Evolutionary conservation across 1,140 invertebrate genomes (phyloP).

Genomic region (Leptinotarsa undecemlineata): DNA sequence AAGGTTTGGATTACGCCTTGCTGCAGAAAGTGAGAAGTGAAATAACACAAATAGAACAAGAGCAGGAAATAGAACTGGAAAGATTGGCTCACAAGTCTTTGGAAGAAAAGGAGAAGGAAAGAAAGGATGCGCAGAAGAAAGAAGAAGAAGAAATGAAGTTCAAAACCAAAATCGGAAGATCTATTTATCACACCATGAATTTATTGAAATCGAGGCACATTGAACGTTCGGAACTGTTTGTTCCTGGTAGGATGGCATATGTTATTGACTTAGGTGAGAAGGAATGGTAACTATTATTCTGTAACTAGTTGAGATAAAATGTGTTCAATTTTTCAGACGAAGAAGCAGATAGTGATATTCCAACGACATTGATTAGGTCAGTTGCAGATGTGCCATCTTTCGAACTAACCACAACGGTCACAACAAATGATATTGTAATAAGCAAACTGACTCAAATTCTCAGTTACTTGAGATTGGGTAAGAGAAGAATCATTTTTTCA

Average conservation of each 20-base stretch:
- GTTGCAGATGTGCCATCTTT: conserved; percentile 90
- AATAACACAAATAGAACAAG: conserved; percentile 77
- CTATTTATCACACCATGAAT: conserved; percentile 72
- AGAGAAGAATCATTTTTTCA: conserved; percentile 8
- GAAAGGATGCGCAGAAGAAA: conserved; percentile 64
- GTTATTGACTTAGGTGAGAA: conserved; percentile 82
- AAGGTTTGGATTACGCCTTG: conserved; percentile 99
- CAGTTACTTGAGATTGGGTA: conserved; percentile 85
- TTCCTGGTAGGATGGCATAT: conserved; percentile 96
- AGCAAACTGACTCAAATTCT: conserved; percentile 97
- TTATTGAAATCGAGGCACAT: conserved; percentile 70
- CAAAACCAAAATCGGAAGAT: conserved; percentile 76
- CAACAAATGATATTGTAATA: conserved; percentile 94
- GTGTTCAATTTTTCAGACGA: conserved; percentile 66
- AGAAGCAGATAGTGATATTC: conserved; percentile 89
- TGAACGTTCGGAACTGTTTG: conserved; percentile 92
- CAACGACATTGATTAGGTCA: conserved; percentile 92
- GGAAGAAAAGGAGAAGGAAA: conserved; percentile 64
- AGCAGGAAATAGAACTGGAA: conserved; percentile 85
- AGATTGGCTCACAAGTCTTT: conserved; percentile 64
- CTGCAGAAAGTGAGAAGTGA: conserved; percentile 89
- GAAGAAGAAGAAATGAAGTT: conserved; percentile 79
- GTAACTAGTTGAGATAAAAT: not conserved
- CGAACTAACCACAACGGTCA: conserved; percentile 78
- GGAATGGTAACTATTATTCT: not conserved